These are phyloP conservation scores for Trachemys scripta DNA, from an alignment of 2,113 vertebrate species.

Conservation along the genomic window DNA sequence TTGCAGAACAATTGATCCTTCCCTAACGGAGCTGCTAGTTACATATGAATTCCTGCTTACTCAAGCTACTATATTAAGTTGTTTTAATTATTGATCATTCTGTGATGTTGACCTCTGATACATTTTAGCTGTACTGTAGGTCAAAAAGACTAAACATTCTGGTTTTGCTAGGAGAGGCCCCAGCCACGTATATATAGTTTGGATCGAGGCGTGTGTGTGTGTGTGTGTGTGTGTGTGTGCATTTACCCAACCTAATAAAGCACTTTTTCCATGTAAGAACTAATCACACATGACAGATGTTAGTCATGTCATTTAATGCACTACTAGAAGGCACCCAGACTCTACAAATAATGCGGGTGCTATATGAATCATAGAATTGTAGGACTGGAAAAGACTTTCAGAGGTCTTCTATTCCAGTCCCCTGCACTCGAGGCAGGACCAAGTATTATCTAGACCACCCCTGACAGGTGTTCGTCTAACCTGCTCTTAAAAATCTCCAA, in stretches of 20 bases:
- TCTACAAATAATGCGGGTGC: not conserved
- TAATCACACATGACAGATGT: not conserved
- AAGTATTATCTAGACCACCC: too few relatives aligned
- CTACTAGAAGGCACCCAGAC: not conserved
- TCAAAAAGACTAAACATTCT: not conserved
- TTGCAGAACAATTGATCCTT: not conserved
- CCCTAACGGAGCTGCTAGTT: not conserved
- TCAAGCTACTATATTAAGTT: not conserved
- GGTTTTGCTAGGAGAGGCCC: not conserved
- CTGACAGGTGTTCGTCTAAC: too few relatives aligned
- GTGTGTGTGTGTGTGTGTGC: too few relatives aligned
- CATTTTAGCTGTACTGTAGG: not conserved
- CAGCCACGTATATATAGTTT: not conserved
- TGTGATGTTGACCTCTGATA: not conserved
- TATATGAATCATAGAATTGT: not conserved
- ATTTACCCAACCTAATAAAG: not conserved
- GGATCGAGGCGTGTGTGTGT: not conserved
- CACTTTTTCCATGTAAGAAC: not conserved
- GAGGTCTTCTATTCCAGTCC: too few relatives aligned
- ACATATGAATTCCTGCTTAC: not conserved
- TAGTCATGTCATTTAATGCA: not conserved
- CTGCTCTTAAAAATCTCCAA: too few relatives aligned
- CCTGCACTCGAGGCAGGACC: too few relatives aligned
- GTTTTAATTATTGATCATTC: not conserved
- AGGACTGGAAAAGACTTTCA: too few relatives aligned